Evolutionary conservation across 2,797 vertebrate species (phyloP).

Genomic region (Poliocrania exsul): DNA sequence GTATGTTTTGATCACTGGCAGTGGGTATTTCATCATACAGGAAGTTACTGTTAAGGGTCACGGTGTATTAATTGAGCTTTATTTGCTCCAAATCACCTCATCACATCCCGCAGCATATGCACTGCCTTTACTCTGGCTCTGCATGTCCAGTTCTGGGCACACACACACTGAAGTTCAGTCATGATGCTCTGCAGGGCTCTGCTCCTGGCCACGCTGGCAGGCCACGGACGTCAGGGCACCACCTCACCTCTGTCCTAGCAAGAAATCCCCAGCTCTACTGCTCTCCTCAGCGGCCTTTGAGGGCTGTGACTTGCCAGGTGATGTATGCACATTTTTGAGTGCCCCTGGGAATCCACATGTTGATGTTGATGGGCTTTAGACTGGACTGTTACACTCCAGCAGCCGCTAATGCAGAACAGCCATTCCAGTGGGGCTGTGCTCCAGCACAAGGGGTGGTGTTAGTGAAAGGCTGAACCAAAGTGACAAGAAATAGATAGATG

Average conservation of each 20-base stretch:
- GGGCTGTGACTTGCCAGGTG: neutral
- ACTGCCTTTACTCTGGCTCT: neutral
- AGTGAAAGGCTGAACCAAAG: neutral
- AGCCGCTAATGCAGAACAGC: neutral
- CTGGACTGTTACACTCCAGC: accelerated
- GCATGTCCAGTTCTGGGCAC: neutral
- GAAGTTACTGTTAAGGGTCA: conserved; percentile 21
- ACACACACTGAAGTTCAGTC: accelerated
- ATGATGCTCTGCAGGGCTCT: neutral
- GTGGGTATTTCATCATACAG: conserved; percentile 6
- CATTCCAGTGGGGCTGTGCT: neutral
- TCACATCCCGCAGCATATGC: neutral
- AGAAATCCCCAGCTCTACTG: accelerated
- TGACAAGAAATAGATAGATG: neutral
- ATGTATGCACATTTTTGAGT: neutral
- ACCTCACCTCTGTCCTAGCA: neutral
- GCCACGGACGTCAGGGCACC: neutral
- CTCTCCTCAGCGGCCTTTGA: accelerated
- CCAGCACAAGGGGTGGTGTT: neutral
- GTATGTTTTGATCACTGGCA: neutral
- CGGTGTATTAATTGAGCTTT: neutral
- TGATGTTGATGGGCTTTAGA: neutral
- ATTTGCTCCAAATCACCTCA: neutral
- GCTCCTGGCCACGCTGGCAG: neutral
- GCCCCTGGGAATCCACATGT: neutral